These are phyloP conservation scores for Panthera uncia DNA, from an alignment of 2,113 vertebrate genomes.

Conservation along the genomic window DNA sequence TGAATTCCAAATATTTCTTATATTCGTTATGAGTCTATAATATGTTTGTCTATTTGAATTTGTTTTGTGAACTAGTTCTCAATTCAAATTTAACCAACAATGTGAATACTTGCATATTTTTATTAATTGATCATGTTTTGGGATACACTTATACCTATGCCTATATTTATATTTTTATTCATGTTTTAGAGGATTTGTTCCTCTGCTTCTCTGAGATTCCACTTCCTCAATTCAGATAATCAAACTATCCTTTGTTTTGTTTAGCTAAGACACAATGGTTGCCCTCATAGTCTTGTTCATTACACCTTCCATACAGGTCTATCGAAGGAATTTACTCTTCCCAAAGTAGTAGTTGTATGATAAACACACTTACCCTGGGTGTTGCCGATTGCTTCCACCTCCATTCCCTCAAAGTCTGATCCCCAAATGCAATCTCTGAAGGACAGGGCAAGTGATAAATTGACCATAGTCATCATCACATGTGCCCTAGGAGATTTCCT, in stretches of 20 bases:
- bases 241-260: background rate
- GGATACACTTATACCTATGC: background rate
- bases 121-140: background rate
- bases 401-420: background rate
- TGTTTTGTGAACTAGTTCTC: background rate
- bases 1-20: background rate
- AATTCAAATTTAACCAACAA: background rate
- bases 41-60: background rate
- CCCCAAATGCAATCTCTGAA: background rate
- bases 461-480: background rate
- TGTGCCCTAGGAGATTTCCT: background rate
- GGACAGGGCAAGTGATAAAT: rapidly evolving
- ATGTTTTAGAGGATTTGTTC: background rate
- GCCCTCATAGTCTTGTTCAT: background rate
- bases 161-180: background rate
- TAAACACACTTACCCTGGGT: rapidly evolving
- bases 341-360: background rate
- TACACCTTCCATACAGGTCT: background rate
- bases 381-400: background rate
- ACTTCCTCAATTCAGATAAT: background rate
- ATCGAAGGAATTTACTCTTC: background rate
- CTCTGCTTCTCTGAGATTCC: background rate
- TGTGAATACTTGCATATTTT: background rate
- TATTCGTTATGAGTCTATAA: background rate
- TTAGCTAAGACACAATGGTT: background rate